Base-by-base conservation (phyloP, 37 sponge, comb jelly and placozoan species). In the Agelas oroides region DNA sequence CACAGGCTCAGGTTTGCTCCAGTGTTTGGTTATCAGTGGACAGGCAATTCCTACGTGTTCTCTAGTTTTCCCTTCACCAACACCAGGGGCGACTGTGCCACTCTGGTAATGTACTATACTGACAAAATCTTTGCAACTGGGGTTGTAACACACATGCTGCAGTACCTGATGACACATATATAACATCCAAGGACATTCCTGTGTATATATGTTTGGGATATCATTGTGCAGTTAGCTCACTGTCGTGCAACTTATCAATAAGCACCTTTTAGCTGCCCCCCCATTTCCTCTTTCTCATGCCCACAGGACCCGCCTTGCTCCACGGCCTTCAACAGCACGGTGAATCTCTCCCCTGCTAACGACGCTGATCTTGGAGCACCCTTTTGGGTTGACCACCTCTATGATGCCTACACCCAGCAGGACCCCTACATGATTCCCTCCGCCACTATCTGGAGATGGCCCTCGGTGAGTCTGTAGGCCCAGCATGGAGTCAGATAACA, bases 21-120 rank as follows among this genome's bases (percentile, higher is more conserved):
- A n/a, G 30, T 62, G 15, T 20, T 77, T 68, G 71, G 86, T n/a
- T 84, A 75, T 53, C 64, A 62, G 76, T 84, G 84, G 84, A 64
- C 75, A 1, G 27, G 30, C 15, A 27, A 75, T 38, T 11, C 34
- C 18, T 58, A 55, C 24, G 64, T 71, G 33, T 36, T 16, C 21
- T 8, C 38, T 27, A 38, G 68, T 17, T 64, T 75, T 17, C 60
- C 76, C 37, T 33, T 73, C n/a, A 38, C 76, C 33, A 66, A 40
- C 68, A 61, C 25, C 28, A 75, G 62, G 28, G 75, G 59, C 6
- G 59, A 75, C 54, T 75, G 46, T 46, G 68, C 68, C 28, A 67
- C 34, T 30, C 33, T 31, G 33, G 68, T 67, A 64, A 64, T n/a
- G n/a, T n/a, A n/a, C n/a, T n/a, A n/a, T n/a, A n/a, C n/a, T n/a